Evolutionary conservation across 2,888 invertebrate genomes (phyloP).

Genomic region (Alviniconcha strummeri): DNA sequence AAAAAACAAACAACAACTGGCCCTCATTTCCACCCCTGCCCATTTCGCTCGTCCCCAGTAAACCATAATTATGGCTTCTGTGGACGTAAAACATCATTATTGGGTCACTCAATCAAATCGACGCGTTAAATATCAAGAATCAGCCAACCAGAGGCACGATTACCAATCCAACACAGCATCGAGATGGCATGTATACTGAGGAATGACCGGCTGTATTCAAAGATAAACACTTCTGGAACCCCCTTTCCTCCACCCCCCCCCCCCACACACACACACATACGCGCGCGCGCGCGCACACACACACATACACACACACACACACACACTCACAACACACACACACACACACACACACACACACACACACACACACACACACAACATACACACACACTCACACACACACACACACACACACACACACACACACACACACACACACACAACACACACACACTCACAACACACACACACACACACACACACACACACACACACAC

Average conservation of each 20-base stretch:
- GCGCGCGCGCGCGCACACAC: not conserved
- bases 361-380: not conserved
- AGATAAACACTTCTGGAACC: not conserved
- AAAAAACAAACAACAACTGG: not conserved
- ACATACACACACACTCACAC: not conserved
- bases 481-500: not conserved
- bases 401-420: not conserved
- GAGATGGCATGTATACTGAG: too few species aligned
- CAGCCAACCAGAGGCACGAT: not conserved
- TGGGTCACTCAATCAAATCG: not conserved
- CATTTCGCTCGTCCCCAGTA: too few species aligned
- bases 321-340: not conserved
- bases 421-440: not conserved
- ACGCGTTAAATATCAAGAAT: not conserved
- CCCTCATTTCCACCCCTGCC: not conserved
- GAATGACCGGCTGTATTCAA: too few species aligned
- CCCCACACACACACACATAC: not conserved
- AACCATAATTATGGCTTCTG: too few species aligned
- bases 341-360: not conserved
- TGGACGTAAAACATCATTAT: not conserved
- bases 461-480: not conserved
- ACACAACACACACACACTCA: not conserved
- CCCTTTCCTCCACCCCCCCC: not conserved
- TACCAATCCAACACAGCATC: not conserved
- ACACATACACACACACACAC: conserved; percentile 1